Base-by-base conservation (phyloP, 2,888 invertebrate genomes). In the Trimorus sp. region DNA sequence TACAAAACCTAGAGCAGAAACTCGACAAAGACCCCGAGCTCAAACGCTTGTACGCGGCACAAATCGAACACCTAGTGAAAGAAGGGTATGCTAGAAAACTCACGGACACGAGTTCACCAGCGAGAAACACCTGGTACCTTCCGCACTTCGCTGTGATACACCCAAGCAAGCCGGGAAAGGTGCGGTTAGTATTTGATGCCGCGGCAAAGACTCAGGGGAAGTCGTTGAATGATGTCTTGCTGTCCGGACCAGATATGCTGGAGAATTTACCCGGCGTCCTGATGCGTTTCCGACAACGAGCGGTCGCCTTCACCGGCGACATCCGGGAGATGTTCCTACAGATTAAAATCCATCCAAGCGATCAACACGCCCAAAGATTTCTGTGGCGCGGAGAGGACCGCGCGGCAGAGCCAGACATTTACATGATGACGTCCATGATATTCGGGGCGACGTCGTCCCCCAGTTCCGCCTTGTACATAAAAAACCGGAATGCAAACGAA, bases 291-390 rank as follows among this genome's bases (percentile, higher is more conserved):
- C 53, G 74, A 7, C 45, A 74, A 11, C 16, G 14, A 26, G 14
- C 36, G 0, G 15, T 74, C 0, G 74, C 66, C 0, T 40, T 74
- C 6, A 14, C 7, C 84, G 82, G 88, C 0, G 90, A 91, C 59
- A 88, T 90, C 0, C 83, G 76, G 7, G 89, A 91, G 59, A 90
- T 91, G 89, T 90, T 89, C 58, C 76, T 86, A 5, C 89, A 87
- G 48, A 75, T 90, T 0, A 83, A 83, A 9, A 86, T 90, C 1
- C 15, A 62, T 0, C 58, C 77, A 9, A 83, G 84, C 12, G 89
- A 90, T 69, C 86, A 86, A 49, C 59, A 84, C 48, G 60, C 86
- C 0, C 87, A 88, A 74, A 42, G 87, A 12, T 87, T 63, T 14
- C 8, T 73, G 1, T 74, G 63, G 63, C n/a, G 63, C 3, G 63